These are phyloP conservation scores for Chelonus formosanus DNA, from an alignment of 2,888 invertebrate species.

Conservation along the genomic window DNA sequence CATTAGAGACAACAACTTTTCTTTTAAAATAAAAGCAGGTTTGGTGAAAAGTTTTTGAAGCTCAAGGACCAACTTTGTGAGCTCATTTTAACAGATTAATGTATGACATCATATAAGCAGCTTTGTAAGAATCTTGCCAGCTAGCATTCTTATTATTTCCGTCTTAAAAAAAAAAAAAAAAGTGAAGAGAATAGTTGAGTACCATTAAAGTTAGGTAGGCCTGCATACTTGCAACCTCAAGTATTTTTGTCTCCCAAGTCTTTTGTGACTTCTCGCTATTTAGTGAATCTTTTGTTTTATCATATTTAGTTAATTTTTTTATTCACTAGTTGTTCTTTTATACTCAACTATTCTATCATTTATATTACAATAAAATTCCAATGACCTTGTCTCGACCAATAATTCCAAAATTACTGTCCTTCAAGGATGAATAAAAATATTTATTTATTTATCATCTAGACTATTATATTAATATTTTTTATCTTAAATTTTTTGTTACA, in stretches of 20 bases:
- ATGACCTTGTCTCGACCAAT: too few species aligned
- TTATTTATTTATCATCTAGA: too few species aligned
- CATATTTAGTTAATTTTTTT: not conserved
- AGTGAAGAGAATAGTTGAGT: not conserved
- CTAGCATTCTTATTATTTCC: constrained; percentile 11
- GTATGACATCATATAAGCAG: constrained; percentile 8
- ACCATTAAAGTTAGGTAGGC: constrained; percentile 18
- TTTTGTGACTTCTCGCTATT: constrained; percentile 20
- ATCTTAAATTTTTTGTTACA: too few species aligned
- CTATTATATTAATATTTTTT: too few species aligned
- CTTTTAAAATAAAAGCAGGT: too few species aligned
- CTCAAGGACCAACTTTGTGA: not conserved
- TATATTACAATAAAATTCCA: too few species aligned
- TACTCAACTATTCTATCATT: constrained; percentile 1
- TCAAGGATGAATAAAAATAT: too few species aligned
- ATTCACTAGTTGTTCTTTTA: not conserved
- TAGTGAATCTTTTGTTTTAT: constrained; percentile 2
- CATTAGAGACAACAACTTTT: too few species aligned
- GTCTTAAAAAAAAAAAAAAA: not conserved
- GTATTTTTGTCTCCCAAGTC: constrained; percentile 16
- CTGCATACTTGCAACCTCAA: constrained; percentile 1
- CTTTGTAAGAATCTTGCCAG: constrained; percentile 5
- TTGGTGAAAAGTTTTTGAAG: not conserved
- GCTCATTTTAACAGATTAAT: not conserved
- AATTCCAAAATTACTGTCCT: too few species aligned